A percentile compares a stretch with the other conserved stretches of the same genome.
phyloP scores from a whole-genome alignment of 35 echinoderm and acorn worm genomes.

The Apostichopus japonicus region DNA sequence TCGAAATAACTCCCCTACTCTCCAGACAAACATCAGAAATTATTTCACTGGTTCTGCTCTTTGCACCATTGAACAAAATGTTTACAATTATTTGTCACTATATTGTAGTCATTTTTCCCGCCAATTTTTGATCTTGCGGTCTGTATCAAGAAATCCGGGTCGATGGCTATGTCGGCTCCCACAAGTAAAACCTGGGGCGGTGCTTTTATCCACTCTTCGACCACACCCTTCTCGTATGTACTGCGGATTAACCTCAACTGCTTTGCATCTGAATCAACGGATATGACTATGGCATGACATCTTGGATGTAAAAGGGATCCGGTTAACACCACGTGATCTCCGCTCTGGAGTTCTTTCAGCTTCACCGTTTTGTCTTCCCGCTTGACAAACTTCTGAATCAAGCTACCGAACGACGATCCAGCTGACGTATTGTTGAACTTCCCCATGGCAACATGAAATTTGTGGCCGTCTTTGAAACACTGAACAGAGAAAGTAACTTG shows the following conservation, averaged over 20 bases:
- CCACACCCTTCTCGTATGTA: slow-evolving; percentile 60
- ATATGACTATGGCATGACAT: slow-evolving; percentile 58
- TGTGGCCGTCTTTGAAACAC: background rate
- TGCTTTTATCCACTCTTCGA: slow-evolving; percentile 33
- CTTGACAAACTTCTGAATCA: background rate
- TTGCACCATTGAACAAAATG: slow-evolving; percentile 60
- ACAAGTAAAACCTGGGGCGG: slow-evolving; percentile 5
- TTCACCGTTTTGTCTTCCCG: background rate
- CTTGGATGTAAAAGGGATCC: slow-evolving; percentile 44
- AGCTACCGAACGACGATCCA: background rate
- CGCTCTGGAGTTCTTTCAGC: slow-evolving; percentile 22
- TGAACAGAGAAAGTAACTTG: background rate
- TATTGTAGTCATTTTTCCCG: slow-evolving; percentile 16
- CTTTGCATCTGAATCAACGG: background rate
- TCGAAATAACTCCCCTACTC: too few species aligned
- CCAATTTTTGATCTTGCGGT: slow-evolving; percentile 13
- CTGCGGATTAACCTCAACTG: slow-evolving; percentile 30
- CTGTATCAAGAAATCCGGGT: background rate
- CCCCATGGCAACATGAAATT: background rate
- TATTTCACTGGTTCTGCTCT: background rate
- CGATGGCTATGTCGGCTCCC: background rate
- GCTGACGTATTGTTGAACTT: background rate
- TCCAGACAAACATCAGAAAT: too few species aligned
- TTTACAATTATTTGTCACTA: slow-evolving; percentile 60
- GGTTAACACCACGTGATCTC: slow-evolving; percentile 56